Percentiles rank a stretch among this genome's conserved stretches.
Conservation (phyloP, 2,888 invertebrate species). For the Thereva nobilitata region DNA sequence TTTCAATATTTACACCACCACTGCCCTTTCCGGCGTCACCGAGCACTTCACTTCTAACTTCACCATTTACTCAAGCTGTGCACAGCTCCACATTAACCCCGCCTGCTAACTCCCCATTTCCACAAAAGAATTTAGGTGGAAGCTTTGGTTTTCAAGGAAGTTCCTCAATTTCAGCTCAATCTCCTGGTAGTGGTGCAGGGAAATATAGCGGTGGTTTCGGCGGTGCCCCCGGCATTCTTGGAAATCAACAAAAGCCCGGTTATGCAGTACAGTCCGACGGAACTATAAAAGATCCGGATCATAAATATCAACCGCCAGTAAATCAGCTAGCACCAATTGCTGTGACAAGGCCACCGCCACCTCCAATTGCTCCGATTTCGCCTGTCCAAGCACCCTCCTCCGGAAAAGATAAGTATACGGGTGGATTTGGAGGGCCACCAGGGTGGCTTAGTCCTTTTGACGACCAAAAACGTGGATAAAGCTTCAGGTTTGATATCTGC, state of each 20-base stretch:
- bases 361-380: background rate
- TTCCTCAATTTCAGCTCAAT: background rate
- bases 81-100: no score
- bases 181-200: slow-evolving; percentile 33
- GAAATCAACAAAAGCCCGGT: slow-evolving; percentile 44
- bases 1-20: no score
- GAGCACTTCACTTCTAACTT: no score
- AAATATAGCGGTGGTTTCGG: slow-evolving; percentile 55
- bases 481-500: background rate
- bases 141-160: background rate
- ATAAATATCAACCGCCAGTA: slow-evolving; percentile 34
- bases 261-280: slow-evolving; percentile 46
- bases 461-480: slow-evolving; percentile 43
- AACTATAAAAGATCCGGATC: slow-evolving; percentile 43
- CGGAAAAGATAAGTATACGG: slow-evolving; percentile 46
- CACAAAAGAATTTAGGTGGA: no score
- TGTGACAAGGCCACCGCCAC: background rate
- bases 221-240: slow-evolving; percentile 48
- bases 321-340: background rate
- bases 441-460: slow-evolving; percentile 55
- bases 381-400: background rate
- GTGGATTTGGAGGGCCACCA: slow-evolving; percentile 56
- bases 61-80: no score
- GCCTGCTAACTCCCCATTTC: no score
- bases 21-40: no score